Evolutionary conservation across 2,113 vertebrate genomes (phyloP), one percentile per base, ranked within the genome.

Genomic region (Odobenus rosmarus): DNA sequence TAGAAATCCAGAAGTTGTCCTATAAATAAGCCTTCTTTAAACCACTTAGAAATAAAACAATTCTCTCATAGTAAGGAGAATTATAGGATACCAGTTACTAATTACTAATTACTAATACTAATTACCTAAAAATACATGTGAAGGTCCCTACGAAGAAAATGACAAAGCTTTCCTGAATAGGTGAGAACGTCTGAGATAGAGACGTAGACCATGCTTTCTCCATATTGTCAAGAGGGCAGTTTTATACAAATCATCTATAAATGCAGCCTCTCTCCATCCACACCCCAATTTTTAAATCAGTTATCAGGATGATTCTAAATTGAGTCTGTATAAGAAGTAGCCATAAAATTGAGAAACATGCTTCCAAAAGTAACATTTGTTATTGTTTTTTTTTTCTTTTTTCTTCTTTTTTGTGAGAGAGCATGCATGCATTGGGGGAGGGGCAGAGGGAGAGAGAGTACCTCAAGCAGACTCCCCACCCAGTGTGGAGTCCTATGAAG

Each of bases 231-330:
- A 28, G 19, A 61, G 12, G 57, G 4, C 5, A 7, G 23, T 28
- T 69, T 16, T 18, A 46, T 5, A 31, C 62, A 64, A 0, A 23
- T 62, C 28, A 28, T 33, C 23, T 57, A 0, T 49, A 39, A 31
- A 31, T 31, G 42, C 31, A n/a, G 3, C 33, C 55, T 85, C 33
- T 85, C 33, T n/a, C 26, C 5, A 11, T 59, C 46, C 46, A 67
- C 31, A 42, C 6, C 12, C 15, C 55, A 46, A 46, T 46, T 46
- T 46, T 46, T 46, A 46, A 46, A 46, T 46, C 46, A 46, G 7
- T 46, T 46, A 46, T 46, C 64, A 24, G n/a, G 14, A 49, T 67
- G 51, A 59, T 89, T 83, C 74, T 92, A 88, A 92, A 82, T 64
- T 49, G 13, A 84, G 61, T 71, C 11, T 36, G 31, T 53, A 86